Evolutionary conservation across 2,113 vertebrate species (phyloP).

Genomic region (Onychostruthus taczanowskii): DNA sequence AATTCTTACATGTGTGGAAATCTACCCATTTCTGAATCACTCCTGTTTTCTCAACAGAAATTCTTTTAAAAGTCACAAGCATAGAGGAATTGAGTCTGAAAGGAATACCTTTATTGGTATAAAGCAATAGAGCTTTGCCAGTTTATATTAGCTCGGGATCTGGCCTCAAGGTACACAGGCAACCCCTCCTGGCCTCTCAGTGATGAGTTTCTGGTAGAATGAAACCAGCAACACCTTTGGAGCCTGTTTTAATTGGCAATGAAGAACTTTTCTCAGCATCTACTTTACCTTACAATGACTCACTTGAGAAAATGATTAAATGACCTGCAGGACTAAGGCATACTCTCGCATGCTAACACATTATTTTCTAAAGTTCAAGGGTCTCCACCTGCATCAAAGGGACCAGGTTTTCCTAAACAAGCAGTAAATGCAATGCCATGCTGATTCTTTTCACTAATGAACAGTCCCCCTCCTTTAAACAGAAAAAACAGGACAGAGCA

Average conservation of each 20-base stretch:
- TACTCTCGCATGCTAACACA: slow-evolving; percentile 1
- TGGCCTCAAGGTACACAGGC: slow-evolving; percentile 7
- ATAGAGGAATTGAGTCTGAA: not conserved
- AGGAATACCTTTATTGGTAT: not conserved
- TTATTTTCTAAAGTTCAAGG: slow-evolving; percentile 64
- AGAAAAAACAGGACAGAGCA: slow-evolving; percentile 3
- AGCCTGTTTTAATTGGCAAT: slow-evolving; percentile 54
- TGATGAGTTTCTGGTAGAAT: slow-evolving; percentile 44
- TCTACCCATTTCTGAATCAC: not conserved
- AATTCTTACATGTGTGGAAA: not conserved
- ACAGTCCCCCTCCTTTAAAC: not conserved
- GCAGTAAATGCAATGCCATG: slow-evolving; percentile 13
- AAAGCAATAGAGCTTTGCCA: not conserved
- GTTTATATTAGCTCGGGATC: not conserved
- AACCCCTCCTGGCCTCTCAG: not conserved
- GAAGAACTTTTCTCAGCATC: slow-evolving; percentile 42
- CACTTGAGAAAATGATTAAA: slow-evolving; percentile 48
- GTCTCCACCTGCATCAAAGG: slow-evolving; percentile 58
- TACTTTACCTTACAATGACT: slow-evolving; percentile 56
- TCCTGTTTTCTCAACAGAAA: not conserved
- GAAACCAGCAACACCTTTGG: slow-evolving; percentile 46
- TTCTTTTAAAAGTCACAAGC: not conserved
- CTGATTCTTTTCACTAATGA: slow-evolving; percentile 59
- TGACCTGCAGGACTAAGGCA: slow-evolving; percentile 23
- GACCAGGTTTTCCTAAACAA: not conserved